Evolutionary conservation across 2,888 invertebrate genomes (phyloP), one percentile per base, ranked within the genome.

Genomic region (Agrotis puta): DNA sequence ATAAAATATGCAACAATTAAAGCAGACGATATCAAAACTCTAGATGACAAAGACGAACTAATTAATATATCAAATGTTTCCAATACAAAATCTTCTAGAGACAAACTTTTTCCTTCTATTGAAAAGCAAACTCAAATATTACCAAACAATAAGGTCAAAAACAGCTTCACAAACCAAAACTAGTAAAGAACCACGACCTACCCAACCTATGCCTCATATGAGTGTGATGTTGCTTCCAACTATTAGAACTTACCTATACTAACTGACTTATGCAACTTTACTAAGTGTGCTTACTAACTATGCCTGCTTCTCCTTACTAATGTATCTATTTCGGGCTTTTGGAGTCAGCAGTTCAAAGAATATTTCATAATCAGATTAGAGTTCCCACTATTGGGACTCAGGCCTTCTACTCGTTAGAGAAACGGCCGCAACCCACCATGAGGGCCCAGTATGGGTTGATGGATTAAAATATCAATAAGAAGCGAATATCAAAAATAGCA

Each of bases 221-320:
- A 87, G 85, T 90, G 89, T 91, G 81, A 84, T 87, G 86, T 89
- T 83, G 91, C 90, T 91, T 91, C 84, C 77, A 81, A 82, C 84
- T 83, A 70, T 85, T 79, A 84, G 82, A 81, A 86, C 86, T 80
- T 74, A 78, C 81, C 76, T 81, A 82, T 86, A 88, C 86, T 85
- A 83, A 77, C 80, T 82, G 59, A 84, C 82, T 39, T 86, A 80
- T 87, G 88, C 88, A 80, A 83, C 79, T 74, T 81, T 83, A 83
- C 76, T 89, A 83, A 82, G 79, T 82, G 81, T 87, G 85, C 88
- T 87, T 84, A 84, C 79, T 87, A 84, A 85, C 82, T 88, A 84
- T 86, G 88, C 91, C 89, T 88, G 93, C 93, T 92, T 92, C 57
- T 90, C 92, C 91, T 90, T 90, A 94, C 92, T 94, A 93, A 94